Percentiles rank a stretch among this genome's conserved stretches.
Evolutionary conservation across 2,888 invertebrate species (phyloP).

Genomic region (Allacma fusca): DNA sequence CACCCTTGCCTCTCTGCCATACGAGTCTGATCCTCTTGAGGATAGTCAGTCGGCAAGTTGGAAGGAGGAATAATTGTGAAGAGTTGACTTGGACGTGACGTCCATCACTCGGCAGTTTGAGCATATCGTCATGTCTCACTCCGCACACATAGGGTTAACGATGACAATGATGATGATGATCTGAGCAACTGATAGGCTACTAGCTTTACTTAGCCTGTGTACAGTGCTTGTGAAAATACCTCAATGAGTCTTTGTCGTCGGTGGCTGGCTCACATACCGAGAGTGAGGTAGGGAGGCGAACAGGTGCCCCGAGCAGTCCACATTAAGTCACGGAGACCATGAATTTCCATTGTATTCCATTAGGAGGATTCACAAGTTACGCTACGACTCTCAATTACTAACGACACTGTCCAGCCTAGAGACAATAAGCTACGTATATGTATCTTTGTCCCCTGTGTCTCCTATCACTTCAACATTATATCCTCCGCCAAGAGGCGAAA

Average conservation of each 20-base stretch:
- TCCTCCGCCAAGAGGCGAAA: too few relatives aligned
- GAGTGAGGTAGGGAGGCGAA: slow-evolving; percentile 3
- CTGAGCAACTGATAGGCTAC: slow-evolving; percentile 48
- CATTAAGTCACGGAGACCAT: slow-evolving; percentile 28
- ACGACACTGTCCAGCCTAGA: too few relatives aligned
- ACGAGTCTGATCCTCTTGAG: neutral
- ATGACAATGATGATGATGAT: slow-evolving; percentile 47
- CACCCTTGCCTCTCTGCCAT: neutral
- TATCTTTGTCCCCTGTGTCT: too few relatives aligned
- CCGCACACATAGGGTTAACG: slow-evolving; percentile 35
- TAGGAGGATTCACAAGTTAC: neutral
- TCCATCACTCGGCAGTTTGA: slow-evolving; percentile 43
- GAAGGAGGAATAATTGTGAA: slow-evolving; percentile 30
- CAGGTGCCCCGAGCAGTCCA: slow-evolving; percentile 36
- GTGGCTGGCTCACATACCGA: slow-evolving; percentile 14
- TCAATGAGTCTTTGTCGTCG: slow-evolving; percentile 13
- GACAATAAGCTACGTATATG: too few relatives aligned
- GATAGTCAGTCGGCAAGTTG: slow-evolving; percentile 34
- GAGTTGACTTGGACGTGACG: slow-evolving; percentile 43
- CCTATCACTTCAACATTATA: too few relatives aligned
- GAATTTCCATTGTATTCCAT: slow-evolving; percentile 29
- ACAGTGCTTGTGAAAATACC: neutral
- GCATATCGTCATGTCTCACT: slow-evolving; percentile 42
- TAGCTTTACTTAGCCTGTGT: slow-evolving; percentile 29
- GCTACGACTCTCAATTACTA: too few relatives aligned